Conservation (phyloP, 2,888 invertebrate genomes). For the Ashinkailepas kermadecensis region DNA sequence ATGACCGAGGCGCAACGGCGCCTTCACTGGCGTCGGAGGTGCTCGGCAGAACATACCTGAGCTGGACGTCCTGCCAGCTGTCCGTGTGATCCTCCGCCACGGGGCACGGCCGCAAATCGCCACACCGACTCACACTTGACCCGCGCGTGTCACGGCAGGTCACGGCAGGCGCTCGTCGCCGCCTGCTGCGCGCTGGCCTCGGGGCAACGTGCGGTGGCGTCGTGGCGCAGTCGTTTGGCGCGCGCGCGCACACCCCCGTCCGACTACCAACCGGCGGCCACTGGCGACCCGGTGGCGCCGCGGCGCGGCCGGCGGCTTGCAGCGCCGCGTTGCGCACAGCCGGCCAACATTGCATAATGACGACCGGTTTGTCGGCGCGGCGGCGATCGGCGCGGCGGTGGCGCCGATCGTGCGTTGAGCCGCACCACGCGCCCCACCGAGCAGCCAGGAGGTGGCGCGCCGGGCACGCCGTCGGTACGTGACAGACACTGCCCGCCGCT, state of each 20-base stretch:
- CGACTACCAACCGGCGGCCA: slow-evolving; percentile 9
- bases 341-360: slow-evolving; percentile 1
- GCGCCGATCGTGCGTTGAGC: neutral
- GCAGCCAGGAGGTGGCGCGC: neutral
- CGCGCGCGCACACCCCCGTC: neutral
- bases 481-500: neutral
- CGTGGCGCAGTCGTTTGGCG: neutral
- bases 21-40: too few species aligned
- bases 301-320: neutral
- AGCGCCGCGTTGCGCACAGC: neutral
- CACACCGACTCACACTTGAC: too few species aligned
- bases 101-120: too few species aligned
- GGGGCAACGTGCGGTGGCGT: neutral
- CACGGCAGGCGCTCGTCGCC: too few species aligned
- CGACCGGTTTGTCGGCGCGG: neutral
- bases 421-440: neutral
- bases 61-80: too few species aligned
- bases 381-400: neutral
- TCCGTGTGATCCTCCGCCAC: too few species aligned
- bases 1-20: too few species aligned
- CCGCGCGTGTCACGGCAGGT: too few species aligned
- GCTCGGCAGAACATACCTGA: too few species aligned
- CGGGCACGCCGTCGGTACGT: neutral
- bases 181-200: neutral
- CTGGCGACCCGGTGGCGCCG: neutral